A percentile compares a stretch with the other conserved stretches of the same genome.
Conservation (phyloP, 1,140 invertebrate genomes). For the Ceratina calcarata region DNA sequence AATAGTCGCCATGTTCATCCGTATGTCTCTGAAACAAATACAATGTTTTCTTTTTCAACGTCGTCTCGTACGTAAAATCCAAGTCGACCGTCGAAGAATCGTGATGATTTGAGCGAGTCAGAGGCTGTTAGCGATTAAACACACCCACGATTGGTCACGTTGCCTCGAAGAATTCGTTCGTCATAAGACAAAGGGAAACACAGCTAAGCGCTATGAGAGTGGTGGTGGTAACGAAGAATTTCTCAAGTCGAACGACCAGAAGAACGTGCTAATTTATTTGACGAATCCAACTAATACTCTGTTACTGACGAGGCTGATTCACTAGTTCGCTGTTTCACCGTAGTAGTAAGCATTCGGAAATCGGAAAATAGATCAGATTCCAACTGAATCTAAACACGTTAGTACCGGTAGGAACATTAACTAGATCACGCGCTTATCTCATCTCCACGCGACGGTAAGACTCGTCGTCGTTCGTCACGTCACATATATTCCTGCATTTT, state of each 20-base stretch:
- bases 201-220: too few relatives aligned
- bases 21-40: too few relatives aligned
- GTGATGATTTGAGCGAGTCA: background rate
- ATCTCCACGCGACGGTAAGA: constrained; percentile 7
- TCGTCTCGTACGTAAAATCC: constrained; percentile 5
- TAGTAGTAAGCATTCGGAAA: too few relatives aligned
- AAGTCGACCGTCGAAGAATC: background rate
- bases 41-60: background rate
- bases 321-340: too few relatives aligned
- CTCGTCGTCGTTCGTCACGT: background rate
- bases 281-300: too few relatives aligned
- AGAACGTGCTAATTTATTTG: too few relatives aligned
- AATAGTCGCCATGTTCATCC: too few relatives aligned
- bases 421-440: background rate
- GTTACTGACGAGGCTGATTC: too few relatives aligned
- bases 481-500: background rate
- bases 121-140: constrained; percentile 1
- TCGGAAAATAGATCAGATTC: too few relatives aligned
- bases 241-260: too few relatives aligned
- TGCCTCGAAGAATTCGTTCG: background rate
- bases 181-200: constrained; percentile 1
- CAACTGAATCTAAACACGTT: too few relatives aligned
- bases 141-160: constrained; percentile 39
- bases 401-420: background rate
- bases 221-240: too few relatives aligned